phyloP scores from a whole-genome alignment of 2,797 vertebrate species.

The Buphagus erythrorhynchus region DNA sequence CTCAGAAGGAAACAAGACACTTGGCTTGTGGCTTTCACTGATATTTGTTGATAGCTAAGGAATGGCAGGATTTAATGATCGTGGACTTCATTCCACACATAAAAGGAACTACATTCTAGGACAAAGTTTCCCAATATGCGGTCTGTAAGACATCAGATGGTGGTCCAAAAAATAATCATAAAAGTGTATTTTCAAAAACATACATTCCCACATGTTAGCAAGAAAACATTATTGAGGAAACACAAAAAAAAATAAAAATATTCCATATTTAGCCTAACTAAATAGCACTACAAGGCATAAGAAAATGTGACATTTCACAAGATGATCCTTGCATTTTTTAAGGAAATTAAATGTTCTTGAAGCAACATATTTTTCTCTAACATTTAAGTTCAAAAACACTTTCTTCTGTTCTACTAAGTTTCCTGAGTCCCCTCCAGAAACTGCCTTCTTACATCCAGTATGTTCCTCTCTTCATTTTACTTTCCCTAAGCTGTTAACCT shows the following conservation, averaged over 20 bases:
- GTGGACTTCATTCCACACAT: constrained; percentile 1
- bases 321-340: not conserved
- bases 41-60: constrained; percentile 16
- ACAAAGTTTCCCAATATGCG: not conserved
- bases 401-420: not conserved
- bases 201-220: not conserved
- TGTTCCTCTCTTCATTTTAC: not conserved
- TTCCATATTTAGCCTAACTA: not conserved
- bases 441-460: not conserved
- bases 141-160: not conserved
- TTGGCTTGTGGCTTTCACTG: not conserved
- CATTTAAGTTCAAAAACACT: not conserved
- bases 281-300: not conserved
- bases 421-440: not conserved
- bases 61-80: constrained; percentile 29
- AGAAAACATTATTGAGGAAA: not conserved
- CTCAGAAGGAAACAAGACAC: constrained; percentile 15
- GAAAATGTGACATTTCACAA: not conserved
- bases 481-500: not conserved
- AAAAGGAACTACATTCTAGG: constrained; percentile 8
- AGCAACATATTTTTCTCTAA: not conserved
- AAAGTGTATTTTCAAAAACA: constrained; percentile 19
- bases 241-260: not conserved
- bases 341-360: not conserved
- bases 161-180: not conserved